These are phyloP conservation scores for Pseudeuparius sepicola DNA, from an alignment of 2,888 invertebrate species.

Conservation along the genomic window DNA sequence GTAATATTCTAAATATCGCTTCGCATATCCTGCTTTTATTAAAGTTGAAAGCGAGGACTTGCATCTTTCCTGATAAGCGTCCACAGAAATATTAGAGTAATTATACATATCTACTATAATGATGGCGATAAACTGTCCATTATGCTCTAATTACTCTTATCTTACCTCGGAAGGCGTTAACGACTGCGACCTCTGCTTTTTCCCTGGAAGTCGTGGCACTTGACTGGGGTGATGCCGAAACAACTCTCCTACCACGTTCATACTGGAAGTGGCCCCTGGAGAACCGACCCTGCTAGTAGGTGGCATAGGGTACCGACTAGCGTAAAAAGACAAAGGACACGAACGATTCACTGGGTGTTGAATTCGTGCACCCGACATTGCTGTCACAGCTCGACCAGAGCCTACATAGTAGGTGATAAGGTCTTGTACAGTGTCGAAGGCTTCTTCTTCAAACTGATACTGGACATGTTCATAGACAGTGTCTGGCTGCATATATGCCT, in stretches of 20 bases:
- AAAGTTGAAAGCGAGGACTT: no score
- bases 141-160: no score
- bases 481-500: slow-evolving; percentile 62
- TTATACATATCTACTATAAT: no score
- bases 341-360: slow-evolving; percentile 75
- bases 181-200: slow-evolving; percentile 69
- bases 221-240: slow-evolving; percentile 42
- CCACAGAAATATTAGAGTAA: no score
- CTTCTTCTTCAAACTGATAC: slow-evolving; percentile 79
- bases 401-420: slow-evolving; percentile 83
- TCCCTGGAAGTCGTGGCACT: slow-evolving; percentile 38
- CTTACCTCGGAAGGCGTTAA: slow-evolving; percentile 54
- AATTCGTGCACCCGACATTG: slow-evolving; percentile 80
- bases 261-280: slow-evolving; percentile 36
- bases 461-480: slow-evolving; percentile 87
- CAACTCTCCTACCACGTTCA: slow-evolving; percentile 33
- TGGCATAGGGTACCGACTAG: slow-evolving; percentile 49
- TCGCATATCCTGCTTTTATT: no score
- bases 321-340: slow-evolving; percentile 67
- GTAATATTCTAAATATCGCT: no score
- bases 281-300: slow-evolving; percentile 39
- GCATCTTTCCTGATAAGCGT: no score
- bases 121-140: no score
- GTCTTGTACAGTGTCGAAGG: slow-evolving; percentile 84
- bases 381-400: slow-evolving; percentile 80